A percentile compares a stretch with the other conserved stretches of the same genome.
phyloP scores from a whole-genome alignment of 2,113 vertebrate species.

The Cyprinodon tularosa region DNA sequence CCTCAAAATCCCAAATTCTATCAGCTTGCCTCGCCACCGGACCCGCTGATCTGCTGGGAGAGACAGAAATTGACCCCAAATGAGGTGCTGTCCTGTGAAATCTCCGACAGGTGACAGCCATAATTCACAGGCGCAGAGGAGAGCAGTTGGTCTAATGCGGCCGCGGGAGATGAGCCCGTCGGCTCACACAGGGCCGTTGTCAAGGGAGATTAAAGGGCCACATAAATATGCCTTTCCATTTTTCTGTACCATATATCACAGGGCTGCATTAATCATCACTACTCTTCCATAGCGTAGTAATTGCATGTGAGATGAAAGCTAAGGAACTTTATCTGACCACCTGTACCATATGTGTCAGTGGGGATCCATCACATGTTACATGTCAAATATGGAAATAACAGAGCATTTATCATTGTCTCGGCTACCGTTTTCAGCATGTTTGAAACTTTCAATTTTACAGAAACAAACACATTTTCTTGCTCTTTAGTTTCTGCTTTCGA shows the following conservation, averaged over 20 bases:
- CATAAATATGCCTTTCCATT: slow-evolving; percentile 67
- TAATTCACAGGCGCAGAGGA: slow-evolving; percentile 50
- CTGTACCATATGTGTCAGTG: slow-evolving; percentile 42
- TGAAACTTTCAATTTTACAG: not conserved
- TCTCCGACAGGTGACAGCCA: slow-evolving; percentile 71
- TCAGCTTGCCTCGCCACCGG: slow-evolving; percentile 62
- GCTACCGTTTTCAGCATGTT: not conserved
- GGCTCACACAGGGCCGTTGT: slow-evolving; percentile 59
- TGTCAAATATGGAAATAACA: slow-evolving; percentile 43
- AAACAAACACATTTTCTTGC: not conserved
- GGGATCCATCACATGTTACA: slow-evolving; percentile 54
- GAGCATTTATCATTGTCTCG: not conserved
- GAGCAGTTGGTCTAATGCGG: slow-evolving; percentile 59
- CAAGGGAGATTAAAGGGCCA: slow-evolving; percentile 73
- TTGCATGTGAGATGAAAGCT: slow-evolving; percentile 66
- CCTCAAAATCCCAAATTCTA: slow-evolving; percentile 77
- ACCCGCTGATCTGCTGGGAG: slow-evolving; percentile 72
- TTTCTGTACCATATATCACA: slow-evolving; percentile 54
- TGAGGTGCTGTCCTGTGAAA: slow-evolving; percentile 63
- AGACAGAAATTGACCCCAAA: slow-evolving; percentile 71
- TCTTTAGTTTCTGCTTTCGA: not conserved
- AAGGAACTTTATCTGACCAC: slow-evolving; percentile 56
- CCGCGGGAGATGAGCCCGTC: slow-evolving; percentile 58
- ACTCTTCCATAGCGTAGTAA: slow-evolving; percentile 52
- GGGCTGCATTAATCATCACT: slow-evolving; percentile 62